phyloP scores from a whole-genome alignment of 1,140 invertebrate genomes.

The Dendroctonus valens region DNA sequence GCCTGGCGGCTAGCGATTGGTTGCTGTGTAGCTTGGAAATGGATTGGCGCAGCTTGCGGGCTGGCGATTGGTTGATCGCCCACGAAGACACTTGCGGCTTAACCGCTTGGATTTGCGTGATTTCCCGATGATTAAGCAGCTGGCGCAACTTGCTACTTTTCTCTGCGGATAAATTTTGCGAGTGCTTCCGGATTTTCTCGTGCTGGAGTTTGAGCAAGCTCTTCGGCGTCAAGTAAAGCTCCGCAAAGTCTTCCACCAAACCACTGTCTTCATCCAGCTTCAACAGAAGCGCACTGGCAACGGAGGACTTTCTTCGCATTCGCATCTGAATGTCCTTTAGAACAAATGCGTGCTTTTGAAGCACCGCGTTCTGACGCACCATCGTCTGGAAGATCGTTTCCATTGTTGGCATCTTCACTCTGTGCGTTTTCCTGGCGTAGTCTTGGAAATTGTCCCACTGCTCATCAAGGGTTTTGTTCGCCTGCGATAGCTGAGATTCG shows the following conservation, averaged over 20 bases:
- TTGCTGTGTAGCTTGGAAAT: conserved; percentile 34
- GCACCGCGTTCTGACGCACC: conserved; percentile 61
- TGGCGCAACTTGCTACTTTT: conserved; percentile 38
- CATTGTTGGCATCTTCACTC: conserved; percentile 58
- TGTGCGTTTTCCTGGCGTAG: conserved; percentile 51
- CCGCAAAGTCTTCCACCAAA: conserved; percentile 40
- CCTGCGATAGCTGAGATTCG: conserved; percentile 60
- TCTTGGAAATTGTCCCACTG: conserved; percentile 61
- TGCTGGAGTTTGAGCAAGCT: conserved; percentile 36
- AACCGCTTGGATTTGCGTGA: conserved; percentile 33
- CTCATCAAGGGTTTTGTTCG: conserved; percentile 58
- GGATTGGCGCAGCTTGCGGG: conserved; percentile 26
- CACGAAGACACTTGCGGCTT: conserved; percentile 42
- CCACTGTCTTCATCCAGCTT: conserved; percentile 33
- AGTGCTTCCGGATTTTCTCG: conserved; percentile 37
- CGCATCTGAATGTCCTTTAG: conserved; percentile 44
- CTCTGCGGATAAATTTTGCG: conserved; percentile 34
- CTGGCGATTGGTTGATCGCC: conserved; percentile 28
- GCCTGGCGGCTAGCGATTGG: conserved; percentile 24
- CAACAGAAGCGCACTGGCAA: conserved; percentile 34
- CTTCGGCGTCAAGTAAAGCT: conserved; percentile 38
- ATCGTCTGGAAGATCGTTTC: conserved; percentile 68
- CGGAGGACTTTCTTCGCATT: conserved; percentile 28
- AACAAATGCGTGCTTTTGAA: conserved; percentile 54
- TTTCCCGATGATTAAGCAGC: conserved; percentile 36